Conservation (phyloP, 1,140 invertebrate genomes). For the Drosophila pseudoobscura region DNA sequence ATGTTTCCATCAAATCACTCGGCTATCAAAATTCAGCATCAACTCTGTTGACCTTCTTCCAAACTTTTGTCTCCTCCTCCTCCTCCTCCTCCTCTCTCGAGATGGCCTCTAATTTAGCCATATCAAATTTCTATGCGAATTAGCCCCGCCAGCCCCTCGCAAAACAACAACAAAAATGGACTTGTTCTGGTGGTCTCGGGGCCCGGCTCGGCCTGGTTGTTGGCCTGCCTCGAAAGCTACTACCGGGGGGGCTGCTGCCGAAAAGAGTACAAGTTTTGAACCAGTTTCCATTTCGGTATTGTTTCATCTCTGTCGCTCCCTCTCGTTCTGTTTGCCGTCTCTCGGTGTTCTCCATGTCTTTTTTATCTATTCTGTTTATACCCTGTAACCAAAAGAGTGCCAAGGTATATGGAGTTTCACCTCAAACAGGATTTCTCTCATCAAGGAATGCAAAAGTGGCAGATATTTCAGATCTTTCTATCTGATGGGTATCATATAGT, state of each 20-base stretch:
- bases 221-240: constrained; percentile 40
- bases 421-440: too few species aligned
- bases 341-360: too few species aligned
- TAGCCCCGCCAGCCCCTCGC: constrained; percentile 19
- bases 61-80: constrained; percentile 4
- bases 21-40: constrained; percentile 28
- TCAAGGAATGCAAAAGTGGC: too few species aligned
- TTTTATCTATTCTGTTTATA: too few species aligned
- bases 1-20: constrained; percentile 17
- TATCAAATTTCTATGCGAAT: constrained; percentile 47
- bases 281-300: constrained; percentile 66
- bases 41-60: constrained; percentile 26
- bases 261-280: constrained; percentile 46
- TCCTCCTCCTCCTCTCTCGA: neutral
- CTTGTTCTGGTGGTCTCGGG: constrained; percentile 39
- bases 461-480: too few species aligned
- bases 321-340: neutral
- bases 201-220: neutral
- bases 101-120: constrained; percentile 26
- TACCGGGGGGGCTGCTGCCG: neutral
- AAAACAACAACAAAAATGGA: constrained; percentile 9
- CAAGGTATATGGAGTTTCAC: too few species aligned
- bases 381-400: too few species aligned
- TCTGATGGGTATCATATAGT: too few species aligned
- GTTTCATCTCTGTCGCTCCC: constrained; percentile 18